Base-by-base conservation (phyloP, 1,140 invertebrate genomes). In the Drosophila prosaltans region DNA sequence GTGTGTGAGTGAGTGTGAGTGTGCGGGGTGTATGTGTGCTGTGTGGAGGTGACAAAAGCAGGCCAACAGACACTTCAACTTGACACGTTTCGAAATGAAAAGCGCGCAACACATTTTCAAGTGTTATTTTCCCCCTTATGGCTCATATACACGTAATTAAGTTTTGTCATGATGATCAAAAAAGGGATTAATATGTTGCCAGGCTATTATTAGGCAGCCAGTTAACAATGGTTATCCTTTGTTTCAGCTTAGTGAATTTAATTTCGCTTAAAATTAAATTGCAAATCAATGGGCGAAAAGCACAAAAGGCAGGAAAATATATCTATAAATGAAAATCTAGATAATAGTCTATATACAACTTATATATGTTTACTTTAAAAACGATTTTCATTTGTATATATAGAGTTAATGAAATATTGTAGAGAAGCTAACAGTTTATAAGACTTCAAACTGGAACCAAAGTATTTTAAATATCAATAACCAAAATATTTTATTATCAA, bases 81-180 rank as follows among this genome's bases (percentile, higher is more conserved):
- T 70, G 74, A 73, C 77, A 84, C 66, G 60, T 76, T 64, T 79
- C 75, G 62, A 86, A 71, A 69, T 78, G 65, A 36, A 72, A 81
- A 85, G 80, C 65, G 55, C 65, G 64, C 64, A 69, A 54, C 54
- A 81, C 69, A 62, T 66, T 39, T 71, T 67, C 58, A 48, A 59
- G 71, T 64, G 48, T 40, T 39, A 16, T 30, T 30, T 30, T 43
- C 54, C 72, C 54, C 40, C 64, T 48, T 48, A 11, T 75, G 61
- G 48, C 26, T 68, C 16, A 68, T 30, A 77, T 70, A 36, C 3
- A 36, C 32, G 32, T 36, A 77, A 77, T 77, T 77, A 61, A 28
- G 77, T 77, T 77, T 58, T 36, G 59, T 10, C 48, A 21, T 28
- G 60, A 68, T 45, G 51, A 62, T 57, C 70, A 58, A 28, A 77